Evolutionary conservation across 2,797 vertebrate genomes (phyloP).

Genomic region (Pempheris klunzingeri): DNA sequence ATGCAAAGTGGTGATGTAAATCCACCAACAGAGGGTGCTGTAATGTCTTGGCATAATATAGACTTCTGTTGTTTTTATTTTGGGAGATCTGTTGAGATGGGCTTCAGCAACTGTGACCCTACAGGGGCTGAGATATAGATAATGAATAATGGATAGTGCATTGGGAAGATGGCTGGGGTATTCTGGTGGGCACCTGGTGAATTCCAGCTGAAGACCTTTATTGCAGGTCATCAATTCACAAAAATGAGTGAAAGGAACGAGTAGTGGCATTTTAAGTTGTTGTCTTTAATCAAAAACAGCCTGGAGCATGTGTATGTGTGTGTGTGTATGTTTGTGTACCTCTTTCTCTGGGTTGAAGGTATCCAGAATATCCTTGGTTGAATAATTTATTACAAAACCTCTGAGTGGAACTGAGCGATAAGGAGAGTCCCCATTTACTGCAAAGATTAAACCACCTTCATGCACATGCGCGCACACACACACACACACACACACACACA

Average conservation of each 20-base stretch:
- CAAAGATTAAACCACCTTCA: conserved; percentile 91
- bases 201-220: background rate
- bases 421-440: conserved; percentile 91
- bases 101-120: too few relatives aligned
- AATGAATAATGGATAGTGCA: too few relatives aligned
- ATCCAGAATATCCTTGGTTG: conserved; percentile 91
- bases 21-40: too few relatives aligned
- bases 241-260: background rate
- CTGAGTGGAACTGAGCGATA: conserved; percentile 82
- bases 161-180: background rate
- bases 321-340: conserved; percentile 79
- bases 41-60: too few relatives aligned
- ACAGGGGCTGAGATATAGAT: background rate
- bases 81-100: too few relatives aligned
- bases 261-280: too few relatives aligned
- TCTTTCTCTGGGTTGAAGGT: conserved; percentile 90
- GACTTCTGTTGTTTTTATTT: too few relatives aligned
- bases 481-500: conserved; percentile 15
- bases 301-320: background rate
- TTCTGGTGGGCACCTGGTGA: background rate
- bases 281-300: background rate
- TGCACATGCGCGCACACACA: conserved; percentile 36
- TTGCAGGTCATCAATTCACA: background rate
- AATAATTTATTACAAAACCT: conserved; percentile 95
- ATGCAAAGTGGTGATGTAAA: too few relatives aligned